Conservation (phyloP, 1,140 invertebrate genomes). For the Drosophila oshimai region DNA sequence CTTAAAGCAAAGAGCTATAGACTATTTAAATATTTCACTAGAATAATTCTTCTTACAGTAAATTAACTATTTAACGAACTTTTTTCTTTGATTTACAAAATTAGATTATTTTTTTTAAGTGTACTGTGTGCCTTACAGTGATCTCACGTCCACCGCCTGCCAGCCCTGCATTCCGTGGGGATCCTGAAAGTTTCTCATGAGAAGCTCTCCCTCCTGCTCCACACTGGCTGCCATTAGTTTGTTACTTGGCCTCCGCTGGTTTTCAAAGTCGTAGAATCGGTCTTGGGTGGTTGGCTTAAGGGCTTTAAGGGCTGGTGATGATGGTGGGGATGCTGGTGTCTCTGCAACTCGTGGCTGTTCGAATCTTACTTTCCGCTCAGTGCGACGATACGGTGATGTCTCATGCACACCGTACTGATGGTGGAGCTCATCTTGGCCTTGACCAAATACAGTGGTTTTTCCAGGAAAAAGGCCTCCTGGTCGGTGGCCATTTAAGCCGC, state of each 20-base stretch:
- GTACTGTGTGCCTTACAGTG: slow-evolving; percentile 24
- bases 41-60: too few relatives aligned
- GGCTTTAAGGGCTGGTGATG: not conserved
- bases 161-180: slow-evolving; percentile 54
- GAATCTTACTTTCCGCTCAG: slow-evolving; percentile 70
- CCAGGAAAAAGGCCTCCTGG: slow-evolving; percentile 61
- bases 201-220: slow-evolving; percentile 30
- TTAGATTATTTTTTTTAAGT: not conserved
- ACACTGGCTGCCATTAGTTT: slow-evolving; percentile 18
- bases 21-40: too few relatives aligned
- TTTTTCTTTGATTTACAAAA: too few relatives aligned
- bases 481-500: slow-evolving; percentile 32
- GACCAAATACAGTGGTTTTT: slow-evolving; percentile 52
- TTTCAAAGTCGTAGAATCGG: slow-evolving; percentile 80
- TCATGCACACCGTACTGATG: slow-evolving; percentile 70
- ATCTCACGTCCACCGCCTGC: slow-evolving; percentile 71
- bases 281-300: slow-evolving; percentile 43
- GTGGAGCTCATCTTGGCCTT: slow-evolving; percentile 55
- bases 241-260: slow-evolving; percentile 41
- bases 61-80: too few relatives aligned
- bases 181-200: slow-evolving; percentile 53
- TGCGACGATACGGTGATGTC: slow-evolving; percentile 63
- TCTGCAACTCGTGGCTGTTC: slow-evolving; percentile 48
- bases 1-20: too few relatives aligned
- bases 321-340: not conserved